phyloP scores from a whole-genome alignment of 37 sponge, comb jelly and placozoan species.

The Mnemiopsis leidyi region DNA sequence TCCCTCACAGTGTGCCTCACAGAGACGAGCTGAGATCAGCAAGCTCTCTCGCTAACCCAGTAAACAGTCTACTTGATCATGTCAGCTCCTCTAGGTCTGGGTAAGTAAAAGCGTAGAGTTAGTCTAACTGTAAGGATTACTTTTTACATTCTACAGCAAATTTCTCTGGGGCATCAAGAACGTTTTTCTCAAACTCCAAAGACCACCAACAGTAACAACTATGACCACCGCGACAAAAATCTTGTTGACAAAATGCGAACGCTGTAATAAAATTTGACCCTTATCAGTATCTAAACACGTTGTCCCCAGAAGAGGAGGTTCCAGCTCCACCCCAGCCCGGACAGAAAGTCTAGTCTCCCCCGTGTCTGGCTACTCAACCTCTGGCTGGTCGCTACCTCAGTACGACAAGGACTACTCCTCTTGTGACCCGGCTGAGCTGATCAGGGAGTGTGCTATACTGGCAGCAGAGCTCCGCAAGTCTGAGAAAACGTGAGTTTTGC shows the following conservation, averaged over 20 bases:
- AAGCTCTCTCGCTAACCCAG: conserved; percentile 42
- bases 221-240: too few relatives aligned
- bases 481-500: conserved; percentile 28
- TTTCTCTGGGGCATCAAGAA: too few relatives aligned
- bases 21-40: conserved; percentile 50
- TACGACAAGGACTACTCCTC: conserved; percentile 3
- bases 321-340: not conserved
- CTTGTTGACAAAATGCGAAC: too few relatives aligned
- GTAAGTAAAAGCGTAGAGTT: not conserved
- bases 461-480: conserved; percentile 58
- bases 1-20: not conserved
- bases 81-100: not conserved
- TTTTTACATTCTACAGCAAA: too few relatives aligned
- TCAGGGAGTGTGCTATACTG: conserved; percentile 60
- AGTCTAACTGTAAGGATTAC: too few relatives aligned
- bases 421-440: conserved; percentile 5
- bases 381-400: conserved; percentile 43
- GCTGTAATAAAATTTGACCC: too few relatives aligned
- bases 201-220: too few relatives aligned
- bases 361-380: not conserved
- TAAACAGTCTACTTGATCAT: conserved; percentile 20
- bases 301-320: not conserved
- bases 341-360: not conserved
- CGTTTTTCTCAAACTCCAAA: too few relatives aligned
- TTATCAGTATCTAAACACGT: too few relatives aligned